phyloP scores from a whole-genome alignment of 2,888 invertebrate species.

The Orchestes rusci region DNA sequence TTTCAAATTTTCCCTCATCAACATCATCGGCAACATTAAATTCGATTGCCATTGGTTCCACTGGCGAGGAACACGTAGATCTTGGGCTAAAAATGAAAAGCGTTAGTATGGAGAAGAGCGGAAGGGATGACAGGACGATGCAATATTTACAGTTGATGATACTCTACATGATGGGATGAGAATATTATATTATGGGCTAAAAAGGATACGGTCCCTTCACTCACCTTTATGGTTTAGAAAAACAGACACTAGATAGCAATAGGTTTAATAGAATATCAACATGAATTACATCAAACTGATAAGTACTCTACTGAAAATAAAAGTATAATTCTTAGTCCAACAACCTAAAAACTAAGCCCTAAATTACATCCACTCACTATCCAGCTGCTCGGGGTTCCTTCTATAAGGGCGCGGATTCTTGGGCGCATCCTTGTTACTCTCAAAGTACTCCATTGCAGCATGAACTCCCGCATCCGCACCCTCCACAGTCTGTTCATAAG shows the following conservation, averaged over 20 bases:
- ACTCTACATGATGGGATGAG: no score
- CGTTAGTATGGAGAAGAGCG: background rate
- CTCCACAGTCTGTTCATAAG: constrained; percentile 1
- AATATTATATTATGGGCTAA: no score
- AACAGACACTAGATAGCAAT: no score
- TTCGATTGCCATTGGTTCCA: constrained; percentile 60
- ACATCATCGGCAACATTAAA: constrained; percentile 63
- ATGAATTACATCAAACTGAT: no score
- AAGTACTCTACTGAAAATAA: no score
- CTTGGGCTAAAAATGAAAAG: constrained; percentile 49
- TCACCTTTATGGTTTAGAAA: no score
- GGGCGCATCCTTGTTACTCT: constrained; percentile 29
- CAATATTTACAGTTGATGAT: no score
- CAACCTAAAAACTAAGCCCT: no score
- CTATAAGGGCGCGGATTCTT: constrained; percentile 37
- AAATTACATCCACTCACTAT: constrained; percentile 19
- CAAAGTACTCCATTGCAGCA: constrained; percentile 20
- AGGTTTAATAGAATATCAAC: no score
- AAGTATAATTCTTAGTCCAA: no score
- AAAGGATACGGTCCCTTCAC: no score
- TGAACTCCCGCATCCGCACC: constrained; percentile 11
- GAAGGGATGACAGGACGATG: no score
- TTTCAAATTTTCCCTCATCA: constrained; percentile 50
- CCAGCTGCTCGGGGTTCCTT: constrained; percentile 25
- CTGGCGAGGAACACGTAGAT: constrained; percentile 57